Evolutionary conservation across 2,888 invertebrate species (phyloP).

Genomic region (Hanleya hanleyi): DNA sequence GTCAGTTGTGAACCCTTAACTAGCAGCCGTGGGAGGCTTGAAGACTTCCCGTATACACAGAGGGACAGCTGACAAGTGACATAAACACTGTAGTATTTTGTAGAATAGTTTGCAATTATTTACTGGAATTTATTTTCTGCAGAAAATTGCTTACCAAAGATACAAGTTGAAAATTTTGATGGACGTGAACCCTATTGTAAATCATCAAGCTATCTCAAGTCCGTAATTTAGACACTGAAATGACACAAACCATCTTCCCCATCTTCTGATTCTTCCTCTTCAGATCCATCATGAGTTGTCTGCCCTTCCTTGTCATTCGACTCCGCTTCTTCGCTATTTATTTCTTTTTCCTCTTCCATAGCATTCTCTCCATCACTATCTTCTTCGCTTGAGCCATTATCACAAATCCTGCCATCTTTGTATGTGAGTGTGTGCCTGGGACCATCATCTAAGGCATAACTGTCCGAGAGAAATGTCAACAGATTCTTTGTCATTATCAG

Average conservation of each 20-base stretch:
- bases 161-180: too few species aligned
- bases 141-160: too few species aligned
- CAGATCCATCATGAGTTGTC: conserved; percentile 37
- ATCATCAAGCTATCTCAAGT: too few species aligned
- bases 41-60: too few species aligned
- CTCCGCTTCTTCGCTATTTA: conserved; percentile 48
- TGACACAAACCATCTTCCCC: conserved; percentile 22
- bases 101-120: too few species aligned
- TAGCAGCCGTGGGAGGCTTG: too few species aligned
- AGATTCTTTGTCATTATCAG: conserved; percentile 11
- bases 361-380: conserved; percentile 21
- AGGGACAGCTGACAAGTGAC: too few species aligned
- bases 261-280: conserved; percentile 31
- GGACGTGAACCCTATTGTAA: too few species aligned
- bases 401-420: conserved; percentile 48
- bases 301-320: conserved; percentile 35
- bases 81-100: too few species aligned
- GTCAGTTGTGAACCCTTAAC: too few species aligned
- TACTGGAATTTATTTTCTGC: too few species aligned
- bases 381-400: not conserved
- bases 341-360: conserved; percentile 19
- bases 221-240: not conserved
- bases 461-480: conserved; percentile 17
- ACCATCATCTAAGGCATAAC: conserved; percentile 46
- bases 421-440: conserved; percentile 43